Conservation (phyloP, 2,113 vertebrate genomes). For the Platysteira castanea region DNA sequence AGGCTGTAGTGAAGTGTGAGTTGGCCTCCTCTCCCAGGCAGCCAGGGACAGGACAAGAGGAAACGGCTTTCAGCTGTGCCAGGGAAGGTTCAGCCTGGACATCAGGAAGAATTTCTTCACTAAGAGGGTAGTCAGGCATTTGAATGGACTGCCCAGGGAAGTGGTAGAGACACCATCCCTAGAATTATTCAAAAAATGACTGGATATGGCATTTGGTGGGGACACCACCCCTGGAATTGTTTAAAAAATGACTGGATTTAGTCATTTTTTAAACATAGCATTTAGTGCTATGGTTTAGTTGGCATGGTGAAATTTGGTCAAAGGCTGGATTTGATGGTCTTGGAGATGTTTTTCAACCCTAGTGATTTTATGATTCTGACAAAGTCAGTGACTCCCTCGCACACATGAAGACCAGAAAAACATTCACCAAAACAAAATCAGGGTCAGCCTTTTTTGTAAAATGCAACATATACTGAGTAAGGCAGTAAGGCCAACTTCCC, state of each 20-base stretch:
- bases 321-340: neutral
- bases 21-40: neutral
- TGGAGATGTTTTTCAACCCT: neutral
- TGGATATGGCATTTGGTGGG: neutral
- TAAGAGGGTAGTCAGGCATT: neutral
- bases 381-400: neutral
- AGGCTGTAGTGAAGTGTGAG: neutral
- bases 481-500: neutral
- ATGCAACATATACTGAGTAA: neutral
- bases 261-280: no score
- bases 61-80: neutral
- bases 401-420: neutral
- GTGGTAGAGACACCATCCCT: neutral
- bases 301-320: neutral
- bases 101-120: neutral
- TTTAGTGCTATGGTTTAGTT: neutral
- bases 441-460: neutral
- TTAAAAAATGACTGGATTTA: neutral
- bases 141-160: neutral
- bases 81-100: neutral
- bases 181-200: neutral
- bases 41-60: neutral
- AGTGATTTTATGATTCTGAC: neutral
- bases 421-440: neutral
- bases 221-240: neutral